Evolutionary conservation across 2,797 vertebrate species (phyloP).

Genomic region (Falco columbarius): DNA sequence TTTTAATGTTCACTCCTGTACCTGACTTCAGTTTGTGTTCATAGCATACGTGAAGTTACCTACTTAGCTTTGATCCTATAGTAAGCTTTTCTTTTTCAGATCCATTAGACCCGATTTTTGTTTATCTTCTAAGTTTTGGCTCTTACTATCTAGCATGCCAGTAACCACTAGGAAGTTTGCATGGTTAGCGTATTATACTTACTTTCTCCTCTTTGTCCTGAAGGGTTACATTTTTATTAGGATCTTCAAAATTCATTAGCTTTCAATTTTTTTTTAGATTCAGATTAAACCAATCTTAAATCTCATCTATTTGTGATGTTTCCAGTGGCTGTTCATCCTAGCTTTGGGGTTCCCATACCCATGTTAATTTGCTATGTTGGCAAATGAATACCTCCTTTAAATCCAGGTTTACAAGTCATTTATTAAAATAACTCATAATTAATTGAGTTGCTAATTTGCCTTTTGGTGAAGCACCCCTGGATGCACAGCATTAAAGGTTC

Average conservation of each 20-base stretch:
- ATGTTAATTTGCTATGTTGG: background rate
- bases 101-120: background rate
- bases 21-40: background rate
- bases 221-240: background rate
- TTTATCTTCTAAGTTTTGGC: background rate
- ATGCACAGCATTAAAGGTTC: slow-evolving; percentile 11
- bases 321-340: background rate
- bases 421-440: slow-evolving; percentile 58
- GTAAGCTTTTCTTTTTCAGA: background rate
- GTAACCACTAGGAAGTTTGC: background rate
- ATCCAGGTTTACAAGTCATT: slow-evolving; percentile 23
- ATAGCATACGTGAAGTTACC: background rate
- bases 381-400: background rate
- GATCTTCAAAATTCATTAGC: background rate
- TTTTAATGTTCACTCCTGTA: background rate
- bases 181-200: background rate
- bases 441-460: slow-evolving; percentile 43
- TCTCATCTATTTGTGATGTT: background rate
- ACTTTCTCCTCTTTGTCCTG: background rate
- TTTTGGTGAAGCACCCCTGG: slow-evolving; percentile 27
- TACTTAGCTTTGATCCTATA: background rate
- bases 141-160: background rate
- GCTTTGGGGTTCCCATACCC: background rate
- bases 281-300: background rate
- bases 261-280: slow-evolving; percentile 43